These are phyloP conservation scores for Stegana nigrithorax DNA, from an alignment of 2,888 invertebrate genomes.

Conservation along the genomic window DNA sequence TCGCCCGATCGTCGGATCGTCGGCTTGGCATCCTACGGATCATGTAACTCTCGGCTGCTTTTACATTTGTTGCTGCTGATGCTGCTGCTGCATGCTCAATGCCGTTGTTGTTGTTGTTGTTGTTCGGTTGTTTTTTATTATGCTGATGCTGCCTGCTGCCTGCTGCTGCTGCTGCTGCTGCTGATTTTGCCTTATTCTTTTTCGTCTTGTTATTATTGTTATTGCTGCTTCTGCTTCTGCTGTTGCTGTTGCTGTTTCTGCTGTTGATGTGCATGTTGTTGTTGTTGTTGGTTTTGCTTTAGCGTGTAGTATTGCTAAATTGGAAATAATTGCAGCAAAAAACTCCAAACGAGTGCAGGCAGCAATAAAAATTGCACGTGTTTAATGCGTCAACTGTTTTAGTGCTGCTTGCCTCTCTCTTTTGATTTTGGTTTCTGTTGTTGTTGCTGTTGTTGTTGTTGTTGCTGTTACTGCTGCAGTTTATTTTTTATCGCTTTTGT, in stretches of 20 bases:
- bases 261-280: constrained; percentile 22
- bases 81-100: no score
- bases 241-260: constrained; percentile 27
- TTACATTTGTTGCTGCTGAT: no score
- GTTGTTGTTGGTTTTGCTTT: constrained; percentile 34
- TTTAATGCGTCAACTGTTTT: constrained; percentile 36
- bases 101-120: constrained; percentile 1
- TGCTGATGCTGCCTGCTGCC: background rate
- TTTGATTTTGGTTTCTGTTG: background rate
- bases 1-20: background rate
- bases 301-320: constrained; percentile 54
- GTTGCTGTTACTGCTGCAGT: constrained; percentile 23
- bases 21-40: constrained; percentile 2
- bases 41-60: background rate
- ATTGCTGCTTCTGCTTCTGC: background rate
- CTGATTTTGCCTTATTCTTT: no score
- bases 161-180: background rate
- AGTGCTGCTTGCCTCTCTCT: constrained; percentile 20
- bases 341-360: background rate
- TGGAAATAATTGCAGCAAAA: constrained; percentile 56
- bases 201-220: background rate
- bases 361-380: constrained; percentile 12
- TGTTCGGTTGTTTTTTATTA: background rate
- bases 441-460: constrained; percentile 2
- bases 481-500: background rate